These are phyloP conservation scores for Himantopus leucocephalus DNA, from an alignment of 2,113 vertebrate species.

Conservation along the genomic window DNA sequence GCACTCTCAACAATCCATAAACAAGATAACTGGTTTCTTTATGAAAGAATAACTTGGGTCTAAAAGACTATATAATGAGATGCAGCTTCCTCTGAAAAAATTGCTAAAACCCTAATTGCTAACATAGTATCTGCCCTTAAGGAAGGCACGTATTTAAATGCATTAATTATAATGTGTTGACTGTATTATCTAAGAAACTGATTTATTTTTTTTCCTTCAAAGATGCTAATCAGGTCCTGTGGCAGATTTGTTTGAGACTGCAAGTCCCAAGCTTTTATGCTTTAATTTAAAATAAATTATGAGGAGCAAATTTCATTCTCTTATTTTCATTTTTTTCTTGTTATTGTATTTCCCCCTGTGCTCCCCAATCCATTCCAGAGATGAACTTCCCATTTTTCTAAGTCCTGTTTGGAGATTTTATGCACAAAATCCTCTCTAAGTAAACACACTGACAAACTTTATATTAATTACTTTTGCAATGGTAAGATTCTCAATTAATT, in stretches of 20 bases:
- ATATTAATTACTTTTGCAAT: neutral
- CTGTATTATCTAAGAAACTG: constrained; percentile 24
- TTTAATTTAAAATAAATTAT: constrained; percentile 54
- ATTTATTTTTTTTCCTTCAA: neutral
- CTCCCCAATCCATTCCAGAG: neutral
- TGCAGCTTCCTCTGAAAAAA: constrained; percentile 34
- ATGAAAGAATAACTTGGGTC: constrained; percentile 32
- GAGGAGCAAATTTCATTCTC: neutral
- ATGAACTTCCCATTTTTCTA: neutral
- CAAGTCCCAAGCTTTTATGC: neutral
- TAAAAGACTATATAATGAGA: constrained; percentile 38
- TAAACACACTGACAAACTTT: neutral
- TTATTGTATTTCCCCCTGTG: neutral
- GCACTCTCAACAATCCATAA: constrained; percentile 47
- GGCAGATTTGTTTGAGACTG: neutral
- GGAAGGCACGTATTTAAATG: constrained; percentile 47
- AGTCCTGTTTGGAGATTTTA: neutral
- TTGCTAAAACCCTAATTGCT: constrained; percentile 5
- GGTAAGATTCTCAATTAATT: neutral
- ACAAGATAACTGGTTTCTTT: constrained; percentile 54
- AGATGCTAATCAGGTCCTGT: constrained; percentile 39
- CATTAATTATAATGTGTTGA: constrained; percentile 51
- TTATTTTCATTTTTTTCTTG: neutral
- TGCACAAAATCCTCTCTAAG: neutral
- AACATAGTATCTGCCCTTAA: constrained; percentile 24